Conservation (phyloP, 1,140 invertebrate species). For the Drosophila truncata region DNA sequence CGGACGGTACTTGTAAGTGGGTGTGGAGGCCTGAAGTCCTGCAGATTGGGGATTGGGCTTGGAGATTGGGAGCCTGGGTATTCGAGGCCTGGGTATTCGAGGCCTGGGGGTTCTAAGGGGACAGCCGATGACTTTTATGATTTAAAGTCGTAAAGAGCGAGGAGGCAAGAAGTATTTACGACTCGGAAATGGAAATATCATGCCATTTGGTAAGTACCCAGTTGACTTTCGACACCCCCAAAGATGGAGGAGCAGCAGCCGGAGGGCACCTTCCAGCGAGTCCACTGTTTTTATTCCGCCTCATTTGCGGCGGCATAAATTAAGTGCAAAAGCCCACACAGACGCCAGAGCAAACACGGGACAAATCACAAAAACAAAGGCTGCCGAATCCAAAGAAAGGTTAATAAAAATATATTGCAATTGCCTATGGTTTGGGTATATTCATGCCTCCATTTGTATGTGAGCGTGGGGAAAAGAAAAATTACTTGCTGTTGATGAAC, state of each 20-base stretch:
- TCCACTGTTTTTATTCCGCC: slow-evolving; percentile 69
- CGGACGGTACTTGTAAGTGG: slow-evolving; percentile 27
- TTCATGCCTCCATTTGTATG: slow-evolving; percentile 29
- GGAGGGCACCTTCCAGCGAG: slow-evolving; percentile 1
- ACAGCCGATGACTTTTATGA: slow-evolving; percentile 74
- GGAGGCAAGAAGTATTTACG: slow-evolving; percentile 73
- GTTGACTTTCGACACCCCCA: slow-evolving; percentile 33
- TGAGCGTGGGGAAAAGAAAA: slow-evolving; percentile 20
- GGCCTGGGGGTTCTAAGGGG: slow-evolving; percentile 25
- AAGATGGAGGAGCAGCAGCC: neutral
- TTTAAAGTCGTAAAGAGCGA: slow-evolving; percentile 78
- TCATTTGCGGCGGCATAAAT: slow-evolving; percentile 78
- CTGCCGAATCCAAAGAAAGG: slow-evolving; percentile 43
- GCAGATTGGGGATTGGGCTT: slow-evolving; percentile 1
- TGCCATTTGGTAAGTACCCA: slow-evolving; percentile 68
- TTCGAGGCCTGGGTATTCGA: neutral
- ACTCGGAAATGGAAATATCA: slow-evolving; percentile 74
- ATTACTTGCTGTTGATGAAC: slow-evolving; percentile 56
- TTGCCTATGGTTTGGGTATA: slow-evolving; percentile 5
- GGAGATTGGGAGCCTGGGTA: neutral
- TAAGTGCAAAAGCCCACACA: slow-evolving; percentile 71
- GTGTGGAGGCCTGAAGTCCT: slow-evolving; percentile 6
- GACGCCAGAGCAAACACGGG: slow-evolving; percentile 53
- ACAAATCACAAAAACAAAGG: slow-evolving; percentile 51
- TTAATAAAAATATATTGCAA: slow-evolving; percentile 61